Percentiles rank a stretch among this genome's conserved stretches.
These are phyloP conservation scores for Eumerus sabulonum DNA, from an alignment of 2,888 invertebrate species.

Conservation along the genomic window DNA sequence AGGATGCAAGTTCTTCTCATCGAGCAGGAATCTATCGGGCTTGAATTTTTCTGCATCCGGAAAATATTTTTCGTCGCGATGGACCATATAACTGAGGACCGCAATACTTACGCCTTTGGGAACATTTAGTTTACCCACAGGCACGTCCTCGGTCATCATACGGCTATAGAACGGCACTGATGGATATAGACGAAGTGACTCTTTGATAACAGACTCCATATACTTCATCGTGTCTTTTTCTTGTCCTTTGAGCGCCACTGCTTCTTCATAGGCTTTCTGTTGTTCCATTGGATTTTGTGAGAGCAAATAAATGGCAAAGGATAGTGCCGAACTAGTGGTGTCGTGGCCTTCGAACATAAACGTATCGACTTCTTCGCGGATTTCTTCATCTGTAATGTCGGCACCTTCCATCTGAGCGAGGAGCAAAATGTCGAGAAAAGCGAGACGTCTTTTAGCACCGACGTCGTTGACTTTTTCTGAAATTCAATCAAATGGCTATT, in stretches of 20 bases:
- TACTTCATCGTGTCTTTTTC: slow-evolving; percentile 79
- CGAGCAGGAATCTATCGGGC: slow-evolving; percentile 75
- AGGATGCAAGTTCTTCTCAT: slow-evolving; percentile 74
- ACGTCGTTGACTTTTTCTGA: slow-evolving; percentile 69
- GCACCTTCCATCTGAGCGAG: slow-evolving; percentile 79
- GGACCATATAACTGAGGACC: slow-evolving; percentile 78
- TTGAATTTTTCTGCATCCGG: slow-evolving; percentile 79
- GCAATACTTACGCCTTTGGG: slow-evolving; percentile 78
- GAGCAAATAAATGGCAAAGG: slow-evolving; percentile 80
- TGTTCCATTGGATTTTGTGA: slow-evolving; percentile 80
- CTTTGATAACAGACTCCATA: slow-evolving; percentile 82
- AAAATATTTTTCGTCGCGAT: slow-evolving; percentile 79
- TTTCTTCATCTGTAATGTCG: slow-evolving; percentile 79
- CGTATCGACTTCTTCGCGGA: slow-evolving; percentile 81
- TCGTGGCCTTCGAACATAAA: slow-evolving; percentile 83
- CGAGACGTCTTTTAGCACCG: slow-evolving; percentile 77
- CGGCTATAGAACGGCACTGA: slow-evolving; percentile 80
- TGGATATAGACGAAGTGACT: slow-evolving; percentile 81
- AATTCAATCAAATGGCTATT: not conserved
- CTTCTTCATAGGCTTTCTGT: slow-evolving; percentile 78
- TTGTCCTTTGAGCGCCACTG: slow-evolving; percentile 75
- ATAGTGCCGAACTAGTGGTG: slow-evolving; percentile 81
- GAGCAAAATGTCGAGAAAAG: slow-evolving; percentile 80
- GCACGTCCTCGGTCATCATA: slow-evolving; percentile 78
- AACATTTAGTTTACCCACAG: slow-evolving; percentile 76